Conservation (phyloP, 2,797 vertebrate species). For the Platyrinchus mystaceus region DNA sequence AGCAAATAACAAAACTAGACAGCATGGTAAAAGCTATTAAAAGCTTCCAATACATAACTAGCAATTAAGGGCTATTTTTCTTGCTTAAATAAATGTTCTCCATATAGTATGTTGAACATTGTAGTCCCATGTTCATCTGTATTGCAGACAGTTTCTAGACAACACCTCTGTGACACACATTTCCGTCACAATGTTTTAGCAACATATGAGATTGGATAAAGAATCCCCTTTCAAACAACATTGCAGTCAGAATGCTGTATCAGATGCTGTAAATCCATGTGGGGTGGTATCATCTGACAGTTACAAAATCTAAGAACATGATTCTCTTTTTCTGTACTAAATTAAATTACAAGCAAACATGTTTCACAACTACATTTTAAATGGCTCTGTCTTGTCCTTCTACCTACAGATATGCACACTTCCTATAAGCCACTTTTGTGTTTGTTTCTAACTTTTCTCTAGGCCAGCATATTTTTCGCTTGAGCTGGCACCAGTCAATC, state of each 20-base stretch:
- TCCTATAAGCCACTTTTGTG: neutral
- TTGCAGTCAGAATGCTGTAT: neutral
- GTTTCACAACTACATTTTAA: neutral
- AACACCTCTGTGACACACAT: neutral
- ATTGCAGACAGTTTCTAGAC: neutral
- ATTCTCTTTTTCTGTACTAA: neutral
- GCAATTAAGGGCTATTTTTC: neutral
- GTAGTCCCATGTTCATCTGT: neutral
- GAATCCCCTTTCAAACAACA: neutral
- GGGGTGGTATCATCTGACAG: neutral
- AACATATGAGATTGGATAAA: neutral
- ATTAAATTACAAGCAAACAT: neutral
- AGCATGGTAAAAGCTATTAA: neutral
- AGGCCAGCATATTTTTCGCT: slow-evolving; percentile 6
- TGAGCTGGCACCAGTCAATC: slow-evolving; percentile 65
- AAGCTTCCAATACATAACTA: slow-evolving; percentile 1
- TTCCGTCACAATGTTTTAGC: neutral
- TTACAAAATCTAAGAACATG: neutral
- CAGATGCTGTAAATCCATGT: neutral
- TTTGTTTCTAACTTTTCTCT: slow-evolving; percentile 43
- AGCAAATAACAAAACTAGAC: neutral
- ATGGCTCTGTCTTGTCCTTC: neutral
- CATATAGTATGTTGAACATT: neutral
- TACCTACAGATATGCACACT: neutral
- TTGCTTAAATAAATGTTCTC: neutral